phyloP scores from a whole-genome alignment of 2,113 vertebrate species.

The Hypanus sabinus region DNA sequence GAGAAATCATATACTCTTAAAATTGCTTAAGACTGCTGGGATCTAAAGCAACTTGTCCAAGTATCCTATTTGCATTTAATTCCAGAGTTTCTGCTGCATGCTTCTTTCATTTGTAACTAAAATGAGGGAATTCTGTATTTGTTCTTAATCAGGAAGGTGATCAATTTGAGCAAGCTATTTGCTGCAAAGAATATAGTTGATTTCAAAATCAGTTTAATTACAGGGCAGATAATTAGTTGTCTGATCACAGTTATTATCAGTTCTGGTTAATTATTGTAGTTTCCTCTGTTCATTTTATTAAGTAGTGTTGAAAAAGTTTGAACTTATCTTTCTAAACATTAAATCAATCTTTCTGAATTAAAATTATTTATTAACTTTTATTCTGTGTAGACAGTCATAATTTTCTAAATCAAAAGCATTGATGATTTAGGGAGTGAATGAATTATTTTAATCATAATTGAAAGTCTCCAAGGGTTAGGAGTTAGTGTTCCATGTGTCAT shows the following conservation, averaged over 20 bases:
- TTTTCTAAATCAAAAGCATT: not conserved
- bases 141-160: not conserved
- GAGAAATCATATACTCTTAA: not conserved
- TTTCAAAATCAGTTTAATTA: constrained; percentile 4
- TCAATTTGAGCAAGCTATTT: not conserved
- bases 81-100: not conserved
- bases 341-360: not conserved
- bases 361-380: constrained; percentile 2
- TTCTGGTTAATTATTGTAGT: not conserved
- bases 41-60: not conserved
- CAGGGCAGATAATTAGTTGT: not conserved
- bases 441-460: not conserved
- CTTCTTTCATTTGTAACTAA: not conserved
- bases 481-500: not conserved
- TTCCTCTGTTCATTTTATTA: not conserved
- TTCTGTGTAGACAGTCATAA: not conserved
- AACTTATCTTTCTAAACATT: not conserved
- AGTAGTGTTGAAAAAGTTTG: too few relatives aligned
- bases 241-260: not conserved
- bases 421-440: not conserved
- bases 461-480: not conserved
- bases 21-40: not conserved
- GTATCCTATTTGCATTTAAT: not conserved
- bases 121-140: not conserved
- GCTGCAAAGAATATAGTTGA: not conserved